Evolutionary conservation across 2,113 vertebrate species (phyloP).

Genomic region (Xenus cinereus): DNA sequence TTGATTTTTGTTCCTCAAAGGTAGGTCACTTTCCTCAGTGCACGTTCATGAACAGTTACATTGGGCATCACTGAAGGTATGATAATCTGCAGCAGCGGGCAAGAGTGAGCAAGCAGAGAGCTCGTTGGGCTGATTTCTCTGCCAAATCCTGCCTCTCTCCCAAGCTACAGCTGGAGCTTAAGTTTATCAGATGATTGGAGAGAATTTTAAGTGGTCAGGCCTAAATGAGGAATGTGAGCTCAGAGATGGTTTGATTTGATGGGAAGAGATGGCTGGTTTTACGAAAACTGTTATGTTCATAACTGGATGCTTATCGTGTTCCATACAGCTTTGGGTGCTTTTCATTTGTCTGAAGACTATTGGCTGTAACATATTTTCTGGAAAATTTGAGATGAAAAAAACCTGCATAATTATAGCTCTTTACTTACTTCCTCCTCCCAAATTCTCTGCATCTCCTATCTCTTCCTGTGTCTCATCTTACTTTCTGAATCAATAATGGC

Average conservation of each 20-base stretch:
- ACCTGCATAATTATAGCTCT: not conserved
- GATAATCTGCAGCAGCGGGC: not conserved
- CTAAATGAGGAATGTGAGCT: not conserved
- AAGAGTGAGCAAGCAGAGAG: not conserved
- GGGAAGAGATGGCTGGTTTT: not conserved
- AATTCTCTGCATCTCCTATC: not conserved
- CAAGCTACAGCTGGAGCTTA: not conserved
- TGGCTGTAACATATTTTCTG: not conserved
- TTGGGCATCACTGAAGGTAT: not conserved
- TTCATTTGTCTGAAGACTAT: not conserved
- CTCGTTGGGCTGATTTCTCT: not conserved
- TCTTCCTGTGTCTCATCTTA: not conserved
- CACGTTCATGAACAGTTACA: not conserved
- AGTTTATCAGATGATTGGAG: not conserved
- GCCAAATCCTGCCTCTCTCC: not conserved
- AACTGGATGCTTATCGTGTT: not conserved
- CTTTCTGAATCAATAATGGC: not conserved
- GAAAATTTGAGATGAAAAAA: not conserved
- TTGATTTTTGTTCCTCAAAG: not conserved
- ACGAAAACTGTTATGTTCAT: not conserved
- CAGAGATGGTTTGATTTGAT: not conserved
- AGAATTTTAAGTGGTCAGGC: not conserved
- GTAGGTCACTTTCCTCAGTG: not conserved
- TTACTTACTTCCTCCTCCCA: not conserved
- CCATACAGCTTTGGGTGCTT: not conserved